A percentile compares a stretch with the other conserved stretches of the same genome.
Evolutionary conservation across 2,888 invertebrate species (phyloP).

Genomic region (Reticulitermes lucifugus): DNA sequence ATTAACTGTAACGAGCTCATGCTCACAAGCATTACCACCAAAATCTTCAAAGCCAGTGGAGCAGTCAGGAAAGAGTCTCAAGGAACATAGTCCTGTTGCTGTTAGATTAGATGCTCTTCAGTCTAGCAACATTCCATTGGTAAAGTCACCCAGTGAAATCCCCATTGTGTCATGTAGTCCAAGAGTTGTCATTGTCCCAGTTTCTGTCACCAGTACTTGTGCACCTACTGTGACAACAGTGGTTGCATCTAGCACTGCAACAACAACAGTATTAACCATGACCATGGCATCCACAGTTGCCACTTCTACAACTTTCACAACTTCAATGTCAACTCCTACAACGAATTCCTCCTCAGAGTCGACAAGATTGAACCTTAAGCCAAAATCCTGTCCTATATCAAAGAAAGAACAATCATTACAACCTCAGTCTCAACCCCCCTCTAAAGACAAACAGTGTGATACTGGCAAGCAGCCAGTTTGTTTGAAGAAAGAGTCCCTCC

Average conservation of each 20-base stretch:
- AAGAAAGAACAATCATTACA: slow-evolving; percentile 38
- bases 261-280: slow-evolving; percentile 50
- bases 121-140: slow-evolving; percentile 49
- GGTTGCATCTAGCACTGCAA: slow-evolving; percentile 51
- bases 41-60: slow-evolving; percentile 43
- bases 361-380: slow-evolving; percentile 38
- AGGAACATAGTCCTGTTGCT: slow-evolving; percentile 39
- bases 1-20: slow-evolving; percentile 34
- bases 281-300: slow-evolving; percentile 48
- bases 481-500: slow-evolving; percentile 37
- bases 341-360: slow-evolving; percentile 35
- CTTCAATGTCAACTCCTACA: slow-evolving; percentile 33
- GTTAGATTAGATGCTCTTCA: slow-evolving; percentile 29
- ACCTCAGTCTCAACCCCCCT: slow-evolving; percentile 14
- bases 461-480: not conserved
- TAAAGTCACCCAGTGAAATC: slow-evolving; percentile 44
- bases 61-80: slow-evolving; percentile 46
- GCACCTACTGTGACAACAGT: slow-evolving; percentile 42
- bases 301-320: slow-evolving; percentile 45
- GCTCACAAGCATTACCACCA: slow-evolving; percentile 30
- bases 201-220: slow-evolving; percentile 15
- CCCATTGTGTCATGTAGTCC: slow-evolving; percentile 35
- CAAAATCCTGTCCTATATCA: slow-evolving; percentile 14
- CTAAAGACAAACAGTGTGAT: slow-evolving; percentile 33
- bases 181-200: slow-evolving; percentile 30